Conservation (phyloP, 2,888 invertebrate genomes). For the Ormyrus rosae region DNA sequence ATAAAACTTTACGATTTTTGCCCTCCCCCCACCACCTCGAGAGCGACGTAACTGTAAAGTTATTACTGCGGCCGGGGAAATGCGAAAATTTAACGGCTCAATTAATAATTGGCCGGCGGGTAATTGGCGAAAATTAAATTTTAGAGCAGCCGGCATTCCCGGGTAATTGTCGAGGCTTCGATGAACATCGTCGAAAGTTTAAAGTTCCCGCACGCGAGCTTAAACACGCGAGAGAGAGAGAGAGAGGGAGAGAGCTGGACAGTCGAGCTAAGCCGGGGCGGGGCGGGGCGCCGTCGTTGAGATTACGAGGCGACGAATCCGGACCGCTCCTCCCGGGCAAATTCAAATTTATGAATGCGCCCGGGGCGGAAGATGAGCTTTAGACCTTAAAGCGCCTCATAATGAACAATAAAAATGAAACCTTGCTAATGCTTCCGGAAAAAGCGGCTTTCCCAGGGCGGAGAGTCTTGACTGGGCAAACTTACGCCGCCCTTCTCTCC, state of each 20-base stretch:
- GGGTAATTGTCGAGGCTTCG: conserved; percentile 33
- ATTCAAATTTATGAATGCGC: too few relatives aligned
- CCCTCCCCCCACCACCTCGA: not conserved
- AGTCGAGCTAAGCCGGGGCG: not conserved
- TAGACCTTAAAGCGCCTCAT: too few relatives aligned
- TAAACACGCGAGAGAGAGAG: conserved; percentile 22
- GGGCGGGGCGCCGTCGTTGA: not conserved
- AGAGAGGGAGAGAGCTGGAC: conserved; percentile 23
- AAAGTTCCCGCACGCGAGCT: not conserved
- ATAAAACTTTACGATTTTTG: conserved; percentile 21
- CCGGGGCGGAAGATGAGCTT: too few relatives aligned
- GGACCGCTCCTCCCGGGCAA: too few relatives aligned
- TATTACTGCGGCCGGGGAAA: conserved; percentile 24
- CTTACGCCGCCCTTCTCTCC: too few relatives aligned
- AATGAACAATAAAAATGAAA: too few relatives aligned
- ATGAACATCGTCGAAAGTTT: conserved; percentile 35
- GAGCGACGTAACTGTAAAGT: conserved; percentile 32
- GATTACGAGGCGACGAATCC: too few relatives aligned
- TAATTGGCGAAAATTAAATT: conserved; percentile 50
- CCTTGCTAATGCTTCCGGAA: too few relatives aligned
- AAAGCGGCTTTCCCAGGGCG: too few relatives aligned
- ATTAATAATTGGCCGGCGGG: conserved; percentile 41
- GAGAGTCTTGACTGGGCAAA: too few relatives aligned
- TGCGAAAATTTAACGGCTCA: conserved; percentile 34
- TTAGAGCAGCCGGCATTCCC: conserved; percentile 22